Percentiles rank a stretch among this genome's conserved stretches.
These are phyloP conservation scores for Chloropsis cyanopogon DNA, from an alignment of 2,113 vertebrate species.

Conservation along the genomic window DNA sequence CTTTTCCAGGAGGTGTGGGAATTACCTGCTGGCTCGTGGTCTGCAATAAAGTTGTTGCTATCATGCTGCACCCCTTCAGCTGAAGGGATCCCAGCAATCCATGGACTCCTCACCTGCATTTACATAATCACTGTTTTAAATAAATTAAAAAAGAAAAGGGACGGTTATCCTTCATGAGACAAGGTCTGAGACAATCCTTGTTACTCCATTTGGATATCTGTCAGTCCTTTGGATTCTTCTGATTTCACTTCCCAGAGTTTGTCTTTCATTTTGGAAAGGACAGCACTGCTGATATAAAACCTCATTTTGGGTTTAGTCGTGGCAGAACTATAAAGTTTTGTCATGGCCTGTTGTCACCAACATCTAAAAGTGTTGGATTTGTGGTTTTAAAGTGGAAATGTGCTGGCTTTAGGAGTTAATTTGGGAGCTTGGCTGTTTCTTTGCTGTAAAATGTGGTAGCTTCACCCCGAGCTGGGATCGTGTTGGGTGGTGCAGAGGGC, in stretches of 20 bases:
- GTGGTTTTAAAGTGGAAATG: background rate
- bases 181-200: background rate
- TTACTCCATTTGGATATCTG: background rate
- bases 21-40: slow-evolving; percentile 98
- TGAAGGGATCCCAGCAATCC: slow-evolving; percentile 60
- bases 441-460: background rate
- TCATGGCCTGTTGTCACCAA: background rate
- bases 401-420: background rate
- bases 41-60: slow-evolving; percentile 95
- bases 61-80: slow-evolving; percentile 86
- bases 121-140: background rate
- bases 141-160: background rate
- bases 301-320: background rate
- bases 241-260: background rate
- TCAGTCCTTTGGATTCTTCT: background rate
- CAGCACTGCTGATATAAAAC: background rate
- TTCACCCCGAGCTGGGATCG: background rate
- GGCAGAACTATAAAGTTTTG: background rate
- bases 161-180: background rate
- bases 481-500: background rate
- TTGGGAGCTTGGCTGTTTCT: background rate
- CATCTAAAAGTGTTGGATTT: background rate
- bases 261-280: background rate
- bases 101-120: background rate
- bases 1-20: slow-evolving; percentile 90